These are phyloP conservation scores for Xanthorhoe spadicearia DNA, from an alignment of 2,888 invertebrate species.

Conservation along the genomic window DNA sequence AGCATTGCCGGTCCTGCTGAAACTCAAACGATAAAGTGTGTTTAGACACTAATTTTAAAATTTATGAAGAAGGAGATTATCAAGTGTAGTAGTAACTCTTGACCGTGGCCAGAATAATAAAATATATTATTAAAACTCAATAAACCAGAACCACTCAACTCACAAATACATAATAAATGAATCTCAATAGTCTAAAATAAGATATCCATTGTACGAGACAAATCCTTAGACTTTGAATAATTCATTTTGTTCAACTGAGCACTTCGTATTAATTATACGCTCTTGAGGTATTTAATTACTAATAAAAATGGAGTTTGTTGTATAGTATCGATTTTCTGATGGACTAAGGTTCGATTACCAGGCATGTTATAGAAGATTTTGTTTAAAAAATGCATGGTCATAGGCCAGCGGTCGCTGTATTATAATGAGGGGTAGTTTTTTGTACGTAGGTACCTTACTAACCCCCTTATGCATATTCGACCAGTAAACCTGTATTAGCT, in stretches of 20 bases:
- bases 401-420: too few relatives aligned
- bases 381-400: too few relatives aligned
- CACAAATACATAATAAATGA: constrained; percentile 53
- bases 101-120: neutral
- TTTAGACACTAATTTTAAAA: too few relatives aligned
- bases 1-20: too few relatives aligned
- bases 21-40: too few relatives aligned
- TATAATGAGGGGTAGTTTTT: too few relatives aligned
- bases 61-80: too few relatives aligned
- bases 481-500: too few relatives aligned
- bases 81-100: neutral
- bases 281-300: constrained; percentile 53
- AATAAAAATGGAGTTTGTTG: neutral
- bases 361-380: too few relatives aligned
- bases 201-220: constrained; percentile 52
- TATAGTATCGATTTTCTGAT: neutral
- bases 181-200: constrained; percentile 23
- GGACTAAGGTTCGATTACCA: too few relatives aligned
- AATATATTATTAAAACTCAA: constrained; percentile 29
- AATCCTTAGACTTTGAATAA: constrained; percentile 67
- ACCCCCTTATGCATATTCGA: too few relatives aligned
- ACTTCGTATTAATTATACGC: constrained; percentile 67
- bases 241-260: constrained; percentile 73
- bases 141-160: constrained; percentile 7
- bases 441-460: too few relatives aligned